Conservation (phyloP, 2,113 vertebrate species). For the Grus americana region DNA sequence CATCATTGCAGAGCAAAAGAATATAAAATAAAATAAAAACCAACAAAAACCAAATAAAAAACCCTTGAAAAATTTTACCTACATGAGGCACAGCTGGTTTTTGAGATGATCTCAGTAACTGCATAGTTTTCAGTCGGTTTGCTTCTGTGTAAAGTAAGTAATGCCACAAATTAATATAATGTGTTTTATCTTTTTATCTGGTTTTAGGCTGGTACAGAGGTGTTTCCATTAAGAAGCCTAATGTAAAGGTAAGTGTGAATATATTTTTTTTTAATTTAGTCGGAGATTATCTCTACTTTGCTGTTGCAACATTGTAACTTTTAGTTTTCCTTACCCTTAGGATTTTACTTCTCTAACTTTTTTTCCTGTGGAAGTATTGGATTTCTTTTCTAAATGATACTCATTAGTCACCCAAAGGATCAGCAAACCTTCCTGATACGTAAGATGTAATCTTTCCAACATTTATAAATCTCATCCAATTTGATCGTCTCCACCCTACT, state of each 20-base stretch:
- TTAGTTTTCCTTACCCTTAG: background rate
- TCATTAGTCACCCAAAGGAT: background rate
- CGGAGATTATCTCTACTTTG: background rate
- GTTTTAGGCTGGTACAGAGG: slow-evolving; percentile 96
- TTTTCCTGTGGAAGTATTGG: background rate
- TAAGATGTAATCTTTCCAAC: background rate
- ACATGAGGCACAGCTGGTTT: background rate
- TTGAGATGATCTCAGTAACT: background rate
- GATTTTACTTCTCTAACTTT: background rate
- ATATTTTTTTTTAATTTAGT: background rate
- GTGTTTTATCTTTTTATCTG: slow-evolving; percentile 50
- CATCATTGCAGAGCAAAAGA: background rate
- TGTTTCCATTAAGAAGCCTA: slow-evolving; percentile 89
- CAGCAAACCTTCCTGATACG: background rate
- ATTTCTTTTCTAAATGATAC: background rate
- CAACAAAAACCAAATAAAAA: background rate
- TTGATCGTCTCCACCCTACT: background rate
- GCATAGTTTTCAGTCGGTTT: background rate
- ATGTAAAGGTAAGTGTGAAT: slow-evolving; percentile 83
- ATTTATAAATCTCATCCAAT: background rate
- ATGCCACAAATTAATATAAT: background rate
- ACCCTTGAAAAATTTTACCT: background rate
- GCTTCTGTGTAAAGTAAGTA: background rate
- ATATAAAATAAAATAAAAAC: background rate
- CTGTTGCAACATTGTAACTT: background rate